Base-by-base conservation (phyloP, 2,888 invertebrate genomes). In the Lepidochrysops patricia region DNA sequence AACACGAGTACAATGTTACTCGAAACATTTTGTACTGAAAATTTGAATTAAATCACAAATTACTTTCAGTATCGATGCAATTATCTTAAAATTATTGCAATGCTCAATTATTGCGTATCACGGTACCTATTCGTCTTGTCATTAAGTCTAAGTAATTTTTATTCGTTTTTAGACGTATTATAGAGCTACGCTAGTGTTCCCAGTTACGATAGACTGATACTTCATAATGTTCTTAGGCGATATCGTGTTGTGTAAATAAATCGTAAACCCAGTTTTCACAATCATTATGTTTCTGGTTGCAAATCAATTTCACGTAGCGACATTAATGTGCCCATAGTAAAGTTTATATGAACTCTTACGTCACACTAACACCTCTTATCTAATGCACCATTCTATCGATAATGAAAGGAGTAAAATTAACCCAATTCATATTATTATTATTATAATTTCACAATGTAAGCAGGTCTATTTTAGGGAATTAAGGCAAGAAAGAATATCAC, bases 271-370 rank as follows among this genome's bases (percentile, higher is more conserved):
- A 82, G 76, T 89, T 89, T 89, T 85, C 89, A 85, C 86, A 89
- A 89, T 88, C 88, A 85, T 88, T 88, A 88, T 86, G 87, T 87
- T 89, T 87, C 84, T 85, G 86, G 82, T 77, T 77, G 87, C 86
- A 89, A 89, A 89, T 89, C 89, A 88, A 88, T 88, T 89, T 89
- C 88, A 86, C 86, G 86, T 87, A 84, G 82, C 82, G 84, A 88
- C 87, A 86, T 88, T 88, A 88, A 89, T 88, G 84, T 84, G 82
- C 77, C 79, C 80, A 86, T 85, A 87, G 85, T 85, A 86, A 87
- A 87, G 86, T 88, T 88, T 88, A 88, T 88, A 87, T 84, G 85
- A 81, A 77, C 79, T 76, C 79, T 81, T 84, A 84, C 87, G 85
- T 85, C 87, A 84, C 73, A 75, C 49, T 50, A 70, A 74, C 75